Conservation (phyloP, 2,113 vertebrate genomes). For the Mohoua ochrocephala region DNA sequence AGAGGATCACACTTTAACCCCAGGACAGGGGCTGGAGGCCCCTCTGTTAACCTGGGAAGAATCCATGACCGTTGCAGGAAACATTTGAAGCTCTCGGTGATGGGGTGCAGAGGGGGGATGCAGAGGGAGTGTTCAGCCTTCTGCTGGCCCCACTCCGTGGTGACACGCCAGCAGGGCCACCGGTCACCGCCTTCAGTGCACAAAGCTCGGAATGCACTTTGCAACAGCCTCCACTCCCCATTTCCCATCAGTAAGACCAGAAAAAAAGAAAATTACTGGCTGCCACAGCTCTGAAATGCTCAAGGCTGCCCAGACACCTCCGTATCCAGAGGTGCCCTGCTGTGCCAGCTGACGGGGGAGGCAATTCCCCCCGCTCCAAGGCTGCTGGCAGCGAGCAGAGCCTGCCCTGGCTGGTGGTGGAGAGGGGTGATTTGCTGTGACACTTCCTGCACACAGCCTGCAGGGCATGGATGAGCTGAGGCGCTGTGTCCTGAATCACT, state of each 20-base stretch:
- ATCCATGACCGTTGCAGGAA: neutral
- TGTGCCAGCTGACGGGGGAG: neutral
- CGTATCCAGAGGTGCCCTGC: neutral
- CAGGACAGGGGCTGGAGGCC: neutral
- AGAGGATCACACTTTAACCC: neutral
- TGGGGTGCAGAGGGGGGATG: neutral
- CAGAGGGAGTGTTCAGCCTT: neutral
- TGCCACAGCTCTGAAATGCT: neutral
- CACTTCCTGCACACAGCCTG: neutral
- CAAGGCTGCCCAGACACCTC: neutral
- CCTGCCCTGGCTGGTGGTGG: neutral
- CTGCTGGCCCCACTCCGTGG: neutral
- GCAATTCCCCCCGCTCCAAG: too few relatives aligned
- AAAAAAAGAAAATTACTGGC: neutral
- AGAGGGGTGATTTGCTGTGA: neutral
- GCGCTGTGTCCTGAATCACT: neutral
- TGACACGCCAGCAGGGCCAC: neutral
- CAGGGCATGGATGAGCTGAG: neutral
- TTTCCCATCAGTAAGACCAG: neutral
- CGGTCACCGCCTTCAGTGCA: neutral
- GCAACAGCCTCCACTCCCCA: neutral
- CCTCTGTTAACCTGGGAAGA: neutral
- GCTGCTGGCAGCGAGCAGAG: neutral
- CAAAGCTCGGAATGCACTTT: neutral
- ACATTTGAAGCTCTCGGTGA: neutral